phyloP scores from a whole-genome alignment of 2,888 invertebrate genomes.

The Eugnorisma glareosa region DNA sequence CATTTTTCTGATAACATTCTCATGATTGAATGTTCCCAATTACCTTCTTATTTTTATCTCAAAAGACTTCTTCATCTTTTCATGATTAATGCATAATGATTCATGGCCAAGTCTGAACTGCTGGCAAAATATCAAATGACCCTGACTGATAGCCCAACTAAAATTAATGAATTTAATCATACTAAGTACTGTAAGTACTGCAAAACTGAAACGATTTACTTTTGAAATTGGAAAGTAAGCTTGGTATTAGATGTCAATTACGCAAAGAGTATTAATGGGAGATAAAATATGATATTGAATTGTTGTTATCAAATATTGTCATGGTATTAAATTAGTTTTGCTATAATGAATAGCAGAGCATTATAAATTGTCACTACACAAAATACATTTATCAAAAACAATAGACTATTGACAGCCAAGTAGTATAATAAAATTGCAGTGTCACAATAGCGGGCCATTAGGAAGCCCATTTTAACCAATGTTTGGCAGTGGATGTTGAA shows the following conservation, averaged over 20 bases:
- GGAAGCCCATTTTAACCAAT: slow-evolving; percentile 11
- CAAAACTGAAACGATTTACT: slow-evolving; percentile 12
- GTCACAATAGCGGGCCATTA: background rate
- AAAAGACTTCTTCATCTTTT: slow-evolving; percentile 65
- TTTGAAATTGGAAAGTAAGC: slow-evolving; percentile 9
- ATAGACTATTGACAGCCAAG: slow-evolving; percentile 5
- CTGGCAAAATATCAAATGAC: slow-evolving; percentile 81
- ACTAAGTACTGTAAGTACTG: background rate
- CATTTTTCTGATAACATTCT: background rate
- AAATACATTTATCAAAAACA: slow-evolving; percentile 13
- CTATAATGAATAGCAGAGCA: background rate
- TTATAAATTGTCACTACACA: slow-evolving; percentile 4
- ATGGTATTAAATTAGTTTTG: slow-evolving; percentile 4
- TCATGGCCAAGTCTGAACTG: slow-evolving; percentile 75
- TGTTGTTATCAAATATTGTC: slow-evolving; percentile 9
- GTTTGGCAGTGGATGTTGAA: slow-evolving; percentile 5
- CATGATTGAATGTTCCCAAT: slow-evolving; percentile 1
- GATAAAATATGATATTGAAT: slow-evolving; percentile 14
- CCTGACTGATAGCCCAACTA: slow-evolving; percentile 69
- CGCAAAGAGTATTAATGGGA: background rate
- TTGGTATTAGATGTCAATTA: slow-evolving; percentile 14
- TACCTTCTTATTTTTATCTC: slow-evolving; percentile 71
- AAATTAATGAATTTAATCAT: slow-evolving; percentile 40
- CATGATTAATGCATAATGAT: slow-evolving; percentile 72
- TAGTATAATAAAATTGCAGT: slow-evolving; percentile 18